phyloP scores from a whole-genome alignment of 2,888 invertebrate species.

The Galeopsomyia nigrocyanea region DNA sequence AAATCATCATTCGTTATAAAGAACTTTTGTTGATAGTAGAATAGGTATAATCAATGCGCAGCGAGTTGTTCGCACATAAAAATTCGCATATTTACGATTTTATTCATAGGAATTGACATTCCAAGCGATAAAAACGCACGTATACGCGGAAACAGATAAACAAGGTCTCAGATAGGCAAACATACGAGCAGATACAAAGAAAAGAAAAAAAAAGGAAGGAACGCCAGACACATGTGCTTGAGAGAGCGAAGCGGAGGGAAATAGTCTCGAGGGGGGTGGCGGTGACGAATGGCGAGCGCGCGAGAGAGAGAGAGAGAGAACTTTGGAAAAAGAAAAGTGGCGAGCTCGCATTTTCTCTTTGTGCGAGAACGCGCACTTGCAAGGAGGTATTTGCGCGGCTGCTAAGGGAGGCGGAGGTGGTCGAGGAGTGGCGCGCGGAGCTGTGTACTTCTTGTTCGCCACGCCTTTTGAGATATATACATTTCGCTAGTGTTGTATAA shows the following conservation, averaged over 20 bases:
- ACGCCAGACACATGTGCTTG: background rate
- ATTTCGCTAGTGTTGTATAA: conserved; percentile 58
- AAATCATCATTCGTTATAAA: too few species aligned
- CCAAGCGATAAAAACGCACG: background rate
- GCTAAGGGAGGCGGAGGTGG: conserved; percentile 42
- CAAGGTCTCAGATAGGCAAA: background rate
- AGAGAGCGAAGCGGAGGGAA: conserved; percentile 11
- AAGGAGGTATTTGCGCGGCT: conserved; percentile 16
- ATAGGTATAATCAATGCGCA: too few species aligned
- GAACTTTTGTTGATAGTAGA: too few species aligned
- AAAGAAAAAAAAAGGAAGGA: background rate
- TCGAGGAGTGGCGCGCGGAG: conserved; percentile 37
- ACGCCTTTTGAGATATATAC: conserved; percentile 58
- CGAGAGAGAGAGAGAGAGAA: conserved; percentile 14
- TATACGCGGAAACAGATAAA: conserved; percentile 1
- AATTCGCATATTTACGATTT: too few species aligned
- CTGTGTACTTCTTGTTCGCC: conserved; percentile 55
- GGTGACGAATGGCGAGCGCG: conserved; percentile 30
- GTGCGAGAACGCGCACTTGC: background rate
- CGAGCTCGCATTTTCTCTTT: conserved; percentile 34
- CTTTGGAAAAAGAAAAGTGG: conserved; percentile 15
- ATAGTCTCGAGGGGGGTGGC: conserved; percentile 32
- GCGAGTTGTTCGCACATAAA: too few species aligned
- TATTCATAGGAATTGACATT: too few species aligned
- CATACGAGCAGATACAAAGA: background rate